These are phyloP conservation scores for Myxocyprinus asiaticus DNA, from an alignment of 2,113 vertebrate species.

Conservation along the genomic window DNA sequence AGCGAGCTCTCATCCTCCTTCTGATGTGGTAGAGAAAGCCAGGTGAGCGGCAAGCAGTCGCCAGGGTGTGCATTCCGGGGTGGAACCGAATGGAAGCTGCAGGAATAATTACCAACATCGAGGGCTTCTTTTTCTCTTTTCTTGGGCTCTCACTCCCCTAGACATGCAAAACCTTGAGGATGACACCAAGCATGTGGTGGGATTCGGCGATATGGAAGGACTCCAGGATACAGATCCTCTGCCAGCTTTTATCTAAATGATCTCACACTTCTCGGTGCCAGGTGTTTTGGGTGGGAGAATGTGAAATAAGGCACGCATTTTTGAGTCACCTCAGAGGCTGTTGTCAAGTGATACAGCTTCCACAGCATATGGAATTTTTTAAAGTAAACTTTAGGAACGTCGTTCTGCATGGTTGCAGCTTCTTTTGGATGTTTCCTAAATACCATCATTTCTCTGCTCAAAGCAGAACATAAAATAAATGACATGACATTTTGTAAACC, in stretches of 20 bases:
- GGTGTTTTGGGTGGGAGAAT: constrained; percentile 66
- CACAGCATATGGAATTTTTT: constrained; percentile 16
- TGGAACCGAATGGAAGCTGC: constrained; percentile 56
- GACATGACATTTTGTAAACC: neutral
- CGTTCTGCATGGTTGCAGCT: constrained; percentile 18
- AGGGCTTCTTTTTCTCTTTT: constrained; percentile 60
- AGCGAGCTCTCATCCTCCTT: constrained; percentile 42
- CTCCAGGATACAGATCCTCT: constrained; percentile 68
- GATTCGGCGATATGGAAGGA: constrained; percentile 72
- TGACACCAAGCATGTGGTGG: constrained; percentile 79
- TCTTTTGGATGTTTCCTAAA: constrained; percentile 7
- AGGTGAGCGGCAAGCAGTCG: constrained; percentile 53
- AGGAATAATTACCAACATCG: constrained; percentile 72
- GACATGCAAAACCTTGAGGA: constrained; percentile 64
- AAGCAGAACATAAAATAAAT: constrained; percentile 4
- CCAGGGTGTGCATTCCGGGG: constrained; percentile 47
- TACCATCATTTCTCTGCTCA: neutral
- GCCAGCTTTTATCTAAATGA: constrained; percentile 71
- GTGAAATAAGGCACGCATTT: constrained; percentile 63
- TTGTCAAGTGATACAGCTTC: constrained; percentile 39
- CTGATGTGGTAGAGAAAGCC: constrained; percentile 62
- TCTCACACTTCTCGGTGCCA: constrained; percentile 64
- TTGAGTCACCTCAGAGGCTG: constrained; percentile 58
- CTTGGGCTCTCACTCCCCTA: constrained; percentile 28
- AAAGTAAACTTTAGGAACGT: constrained; percentile 28